These are phyloP conservation scores for Gorsachius magnificus DNA, from an alignment of 2,797 vertebrate species.

Conservation along the genomic window DNA sequence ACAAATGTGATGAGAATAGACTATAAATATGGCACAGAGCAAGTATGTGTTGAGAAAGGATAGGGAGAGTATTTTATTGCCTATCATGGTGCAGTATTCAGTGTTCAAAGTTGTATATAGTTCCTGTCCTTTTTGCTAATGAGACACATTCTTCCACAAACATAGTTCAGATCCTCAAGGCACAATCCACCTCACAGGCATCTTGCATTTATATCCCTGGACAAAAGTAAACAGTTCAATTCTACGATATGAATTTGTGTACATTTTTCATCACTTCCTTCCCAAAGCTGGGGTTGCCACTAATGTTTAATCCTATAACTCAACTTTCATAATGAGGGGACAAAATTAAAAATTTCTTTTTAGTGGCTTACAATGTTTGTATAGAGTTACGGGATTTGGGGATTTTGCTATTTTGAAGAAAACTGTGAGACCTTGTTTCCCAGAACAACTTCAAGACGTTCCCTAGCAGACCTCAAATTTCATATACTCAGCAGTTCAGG, in stretches of 20 bases:
- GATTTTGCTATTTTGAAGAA: neutral
- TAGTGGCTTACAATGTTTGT: neutral
- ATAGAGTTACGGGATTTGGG: neutral
- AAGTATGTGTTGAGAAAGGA: neutral
- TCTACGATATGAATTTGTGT: neutral
- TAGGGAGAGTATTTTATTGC: neutral
- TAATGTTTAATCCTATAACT: constrained; percentile 6
- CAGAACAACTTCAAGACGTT: constrained; percentile 4
- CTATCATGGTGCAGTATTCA: neutral
- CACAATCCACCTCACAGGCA: neutral
- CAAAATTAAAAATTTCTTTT: neutral
- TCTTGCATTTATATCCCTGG: neutral
- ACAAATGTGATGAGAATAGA: neutral
- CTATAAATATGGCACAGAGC: neutral
- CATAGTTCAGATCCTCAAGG: neutral
- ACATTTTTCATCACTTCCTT: neutral
- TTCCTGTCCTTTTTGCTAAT: neutral
- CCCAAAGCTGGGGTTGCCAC: neutral
- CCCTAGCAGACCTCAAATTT: constrained; percentile 20
- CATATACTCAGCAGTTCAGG: constrained; percentile 20
- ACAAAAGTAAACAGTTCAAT: neutral
- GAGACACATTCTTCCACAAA: neutral
- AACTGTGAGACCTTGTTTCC: constrained; percentile 8
- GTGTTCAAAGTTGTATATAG: neutral
- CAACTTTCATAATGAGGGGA: neutral